Evolutionary conservation across 2,888 invertebrate genomes (phyloP), one percentile per base, ranked within the genome.

Genomic region (Dione vanillae): DNA sequence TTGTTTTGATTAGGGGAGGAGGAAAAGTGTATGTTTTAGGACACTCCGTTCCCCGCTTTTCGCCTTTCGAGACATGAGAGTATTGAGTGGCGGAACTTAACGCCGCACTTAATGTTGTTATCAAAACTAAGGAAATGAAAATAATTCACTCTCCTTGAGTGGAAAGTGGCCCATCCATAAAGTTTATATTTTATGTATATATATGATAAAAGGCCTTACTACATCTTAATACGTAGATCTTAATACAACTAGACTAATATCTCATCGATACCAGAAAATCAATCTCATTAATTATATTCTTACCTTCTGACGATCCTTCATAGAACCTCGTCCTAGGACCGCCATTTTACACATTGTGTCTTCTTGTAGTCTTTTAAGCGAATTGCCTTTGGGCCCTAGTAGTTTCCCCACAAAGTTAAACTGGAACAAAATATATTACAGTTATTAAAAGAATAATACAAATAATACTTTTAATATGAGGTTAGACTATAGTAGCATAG

Each of bases 331-430:
- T 8, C 98, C 98, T 35, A 98, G 94, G 12, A 98, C 97, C 40
- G 98, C 97, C 97, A 98, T 98, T 94, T 98, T 98, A 85, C 98
- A 98, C 95, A 98, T 97, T 12, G 98, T 98, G 88, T 98, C 98
- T 85, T 98, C 98, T 88, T 98, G 98, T 40, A 98, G 94, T 75
- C 98, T 94, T 88, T 98, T 98, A 85, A 98, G 91, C 0, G 98
- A 98, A 90, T 97, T 98, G 66, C 98, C 98, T 90, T 98, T 98
- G 16, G 98, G 98, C 2, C 98, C 98, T 80, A 98, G 93, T 74
- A 98, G 95, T 89, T 98, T 98, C 9, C 98, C 98, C 76, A 98
- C 98, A 93, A 98, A 98, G 92, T 98, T 98, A 88, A 98, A 98
- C 98, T 98, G 94, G 14, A 73, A 73, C 35, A 61, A 72, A 47